phyloP scores from a whole-genome alignment of 1,140 invertebrate species.

The Polyergus mexicanus region DNA sequence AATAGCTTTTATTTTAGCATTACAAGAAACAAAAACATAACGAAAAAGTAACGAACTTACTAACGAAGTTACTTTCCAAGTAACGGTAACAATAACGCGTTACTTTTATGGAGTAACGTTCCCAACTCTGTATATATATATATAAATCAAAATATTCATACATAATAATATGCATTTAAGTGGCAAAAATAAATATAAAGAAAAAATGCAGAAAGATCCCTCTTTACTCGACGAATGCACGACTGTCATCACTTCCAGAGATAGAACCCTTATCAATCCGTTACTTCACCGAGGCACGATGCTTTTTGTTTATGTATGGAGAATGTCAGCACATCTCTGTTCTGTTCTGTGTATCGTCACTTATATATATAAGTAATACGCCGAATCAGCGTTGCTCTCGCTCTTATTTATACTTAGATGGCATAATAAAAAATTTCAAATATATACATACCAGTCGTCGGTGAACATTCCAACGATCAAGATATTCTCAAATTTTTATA shows the following conservation, averaged over 20 bases:
- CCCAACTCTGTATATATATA: too few relatives aligned
- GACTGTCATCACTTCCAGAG: not conserved
- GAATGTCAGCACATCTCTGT: constrained; percentile 23
- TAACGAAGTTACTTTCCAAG: too few relatives aligned
- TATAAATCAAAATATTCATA: too few relatives aligned
- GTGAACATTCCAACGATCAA: not conserved
- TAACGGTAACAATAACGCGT: too few relatives aligned
- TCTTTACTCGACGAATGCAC: not conserved
- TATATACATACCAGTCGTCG: not conserved
- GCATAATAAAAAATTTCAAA: not conserved
- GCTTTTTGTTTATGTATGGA: constrained; percentile 32
- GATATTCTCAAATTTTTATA: not conserved
- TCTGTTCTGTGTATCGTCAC: not conserved
- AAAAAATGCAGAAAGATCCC: too few relatives aligned
- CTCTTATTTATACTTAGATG: too few relatives aligned
- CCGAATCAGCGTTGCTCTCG: not conserved
- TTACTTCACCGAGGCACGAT: constrained; percentile 13
- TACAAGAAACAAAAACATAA: too few relatives aligned
- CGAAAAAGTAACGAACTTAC: too few relatives aligned
- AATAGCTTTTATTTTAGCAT: too few relatives aligned
- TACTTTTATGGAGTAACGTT: too few relatives aligned
- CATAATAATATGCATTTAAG: not conserved
- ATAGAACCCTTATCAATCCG: not conserved
- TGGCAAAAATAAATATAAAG: not conserved
- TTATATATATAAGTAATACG: not conserved